A percentile compares a stretch with the other conserved stretches of the same genome.
phyloP scores from a whole-genome alignment of 35 echinoderm and acorn worm genomes.

The Lytechinus pictus region DNA sequence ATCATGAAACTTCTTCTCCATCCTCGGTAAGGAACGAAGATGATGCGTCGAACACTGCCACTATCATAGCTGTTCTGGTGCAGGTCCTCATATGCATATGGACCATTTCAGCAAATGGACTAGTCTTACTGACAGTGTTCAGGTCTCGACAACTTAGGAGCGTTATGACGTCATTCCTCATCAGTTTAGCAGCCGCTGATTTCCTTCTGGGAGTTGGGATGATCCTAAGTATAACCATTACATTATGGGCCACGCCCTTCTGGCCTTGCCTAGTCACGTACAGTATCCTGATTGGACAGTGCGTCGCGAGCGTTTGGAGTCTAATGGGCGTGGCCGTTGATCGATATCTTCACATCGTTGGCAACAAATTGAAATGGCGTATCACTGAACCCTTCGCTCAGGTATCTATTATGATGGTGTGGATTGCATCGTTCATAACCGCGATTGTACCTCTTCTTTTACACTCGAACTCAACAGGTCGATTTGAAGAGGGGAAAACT shows the following conservation, averaged over 20 bases:
- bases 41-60: background rate
- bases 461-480: background rate
- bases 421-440: background rate
- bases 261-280: conserved; percentile 34
- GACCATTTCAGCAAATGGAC: conserved; percentile 26
- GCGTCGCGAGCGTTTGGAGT: conserved; percentile 43
- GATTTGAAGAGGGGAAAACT: background rate
- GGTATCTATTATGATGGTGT: background rate
- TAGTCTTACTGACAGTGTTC: conserved; percentile 16
- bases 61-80: background rate
- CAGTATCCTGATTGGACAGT: conserved; percentile 33
- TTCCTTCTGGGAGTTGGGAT: conserved; percentile 19
- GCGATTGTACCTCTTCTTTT: background rate
- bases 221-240: conserved; percentile 18
- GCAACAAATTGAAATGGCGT: background rate
- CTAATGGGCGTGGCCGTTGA: conserved; percentile 38
- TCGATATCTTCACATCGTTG: conserved; percentile 26
- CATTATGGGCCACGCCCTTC: background rate
- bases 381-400: background rate
- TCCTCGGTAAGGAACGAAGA: background rate
- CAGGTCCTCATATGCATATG: conserved; percentile 24
- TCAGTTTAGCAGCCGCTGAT: conserved; percentile 33
- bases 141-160: background rate
- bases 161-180: conserved; percentile 42
- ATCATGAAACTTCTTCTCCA: background rate